Percentiles rank a stretch among this genome's conserved stretches.
These are phyloP conservation scores for Seriola dumerili DNA, from an alignment of 2,113 vertebrate genomes.

Conservation along the genomic window DNA sequence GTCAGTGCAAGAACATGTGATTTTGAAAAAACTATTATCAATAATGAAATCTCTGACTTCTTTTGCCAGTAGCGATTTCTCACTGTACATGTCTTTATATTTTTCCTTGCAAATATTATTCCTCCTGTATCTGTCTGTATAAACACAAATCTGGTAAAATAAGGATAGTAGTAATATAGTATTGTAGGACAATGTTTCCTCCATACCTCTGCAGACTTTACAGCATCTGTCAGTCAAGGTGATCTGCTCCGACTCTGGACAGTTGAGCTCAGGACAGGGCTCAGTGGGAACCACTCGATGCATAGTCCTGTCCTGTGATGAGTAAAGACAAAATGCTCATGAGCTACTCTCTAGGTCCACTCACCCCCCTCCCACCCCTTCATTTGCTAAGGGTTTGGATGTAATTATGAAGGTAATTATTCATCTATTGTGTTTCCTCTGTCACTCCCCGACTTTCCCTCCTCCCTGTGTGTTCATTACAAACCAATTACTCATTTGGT, in stretches of 20 bases:
- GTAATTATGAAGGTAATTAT: constrained; percentile 74
- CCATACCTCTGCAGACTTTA: constrained; percentile 96
- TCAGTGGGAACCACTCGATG: constrained; percentile 85
- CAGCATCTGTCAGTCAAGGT: constrained; percentile 93
- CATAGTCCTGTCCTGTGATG: constrained; percentile 90
- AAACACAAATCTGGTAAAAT: neutral
- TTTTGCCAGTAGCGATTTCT: too few relatives aligned
- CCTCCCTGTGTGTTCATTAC: constrained; percentile 59
- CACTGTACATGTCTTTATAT: neutral
- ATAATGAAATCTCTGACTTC: neutral
- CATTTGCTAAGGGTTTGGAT: constrained; percentile 50
- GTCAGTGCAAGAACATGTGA: neutral
- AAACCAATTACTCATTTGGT: constrained; percentile 64
- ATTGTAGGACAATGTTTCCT: neutral
- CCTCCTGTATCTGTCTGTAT: neutral
- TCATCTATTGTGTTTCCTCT: constrained; percentile 60
- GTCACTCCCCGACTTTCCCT: constrained; percentile 22
- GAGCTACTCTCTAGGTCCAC: constrained; percentile 20
- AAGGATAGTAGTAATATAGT: neutral
- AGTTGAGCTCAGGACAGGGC: constrained; percentile 88
- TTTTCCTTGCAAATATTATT: neutral
- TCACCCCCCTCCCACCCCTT: neutral
- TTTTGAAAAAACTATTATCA: neutral
- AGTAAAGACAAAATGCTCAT: constrained; percentile 38
- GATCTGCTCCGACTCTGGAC: constrained; percentile 92